A percentile compares a stretch with the other conserved stretches of the same genome.
phyloP scores from a whole-genome alignment of 2,113 vertebrate genomes.

The Scartelaos histophorus region DNA sequence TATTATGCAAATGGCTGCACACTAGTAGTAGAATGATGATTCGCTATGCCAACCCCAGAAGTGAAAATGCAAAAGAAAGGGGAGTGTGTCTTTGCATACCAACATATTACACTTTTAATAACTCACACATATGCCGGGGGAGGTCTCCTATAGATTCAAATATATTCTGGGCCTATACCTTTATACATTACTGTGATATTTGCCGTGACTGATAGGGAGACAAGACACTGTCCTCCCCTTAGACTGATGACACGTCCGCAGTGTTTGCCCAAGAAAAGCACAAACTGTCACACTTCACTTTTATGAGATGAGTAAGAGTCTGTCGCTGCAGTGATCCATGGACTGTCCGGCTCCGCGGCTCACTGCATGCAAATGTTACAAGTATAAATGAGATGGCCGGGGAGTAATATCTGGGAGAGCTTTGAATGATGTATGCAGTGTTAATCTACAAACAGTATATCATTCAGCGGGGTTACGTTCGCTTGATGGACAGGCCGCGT shows the following conservation, averaged over 20 bases:
- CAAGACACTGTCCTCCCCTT: constrained; percentile 14
- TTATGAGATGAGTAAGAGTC: constrained; percentile 22
- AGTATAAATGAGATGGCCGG: constrained; percentile 7
- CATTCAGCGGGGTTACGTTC: not conserved
- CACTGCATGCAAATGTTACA: constrained; percentile 9
- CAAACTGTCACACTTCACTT: constrained; percentile 35
- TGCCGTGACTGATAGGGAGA: constrained; percentile 43
- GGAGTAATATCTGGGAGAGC: constrained; percentile 8
- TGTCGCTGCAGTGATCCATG: constrained; percentile 28
- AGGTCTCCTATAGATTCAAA: constrained; percentile 19
- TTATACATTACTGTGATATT: constrained; percentile 52
- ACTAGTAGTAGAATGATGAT: not conserved
- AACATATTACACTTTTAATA: constrained; percentile 11
- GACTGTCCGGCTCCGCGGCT: constrained; percentile 2
- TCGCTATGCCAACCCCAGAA: not conserved
- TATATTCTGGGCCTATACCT: constrained; percentile 30
- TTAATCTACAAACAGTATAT: constrained; percentile 2
- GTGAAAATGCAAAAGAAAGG: not conserved
- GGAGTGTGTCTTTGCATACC: not conserved
- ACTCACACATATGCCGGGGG: constrained; percentile 1
- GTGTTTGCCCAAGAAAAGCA: constrained; percentile 30
- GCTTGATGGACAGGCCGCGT: not conserved
- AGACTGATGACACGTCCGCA: constrained; percentile 49
- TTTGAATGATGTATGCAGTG: constrained; percentile 1
- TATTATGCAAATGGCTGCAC: not conserved